Percentiles rank a stretch among this genome's conserved stretches.
Evolutionary conservation across 1,140 invertebrate genomes (phyloP).

Genomic region (Caenorhabditis latens): DNA sequence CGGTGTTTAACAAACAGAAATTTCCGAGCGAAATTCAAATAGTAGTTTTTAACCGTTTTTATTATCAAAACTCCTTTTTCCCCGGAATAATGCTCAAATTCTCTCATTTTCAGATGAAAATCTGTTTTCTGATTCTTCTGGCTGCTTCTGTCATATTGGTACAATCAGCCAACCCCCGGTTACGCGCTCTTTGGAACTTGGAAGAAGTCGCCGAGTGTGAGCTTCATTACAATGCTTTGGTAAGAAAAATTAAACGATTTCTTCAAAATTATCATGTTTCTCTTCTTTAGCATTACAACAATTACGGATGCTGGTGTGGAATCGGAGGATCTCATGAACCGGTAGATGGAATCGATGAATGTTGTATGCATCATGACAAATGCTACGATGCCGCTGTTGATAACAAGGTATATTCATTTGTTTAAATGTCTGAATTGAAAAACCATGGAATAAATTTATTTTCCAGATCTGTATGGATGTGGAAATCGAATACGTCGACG

Average conservation of each 20-base stretch:
- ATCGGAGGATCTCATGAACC: conserved; percentile 58
- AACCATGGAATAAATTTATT: neutral
- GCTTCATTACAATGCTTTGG: conserved; percentile 58
- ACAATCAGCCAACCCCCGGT: neutral
- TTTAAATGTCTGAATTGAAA: neutral
- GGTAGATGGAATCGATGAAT: conserved; percentile 60
- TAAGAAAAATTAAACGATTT: neutral
- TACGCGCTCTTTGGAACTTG: conserved; percentile 59
- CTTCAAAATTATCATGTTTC: neutral
- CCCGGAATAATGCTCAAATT: neutral
- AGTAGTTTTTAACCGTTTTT: neutral
- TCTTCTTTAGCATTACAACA: conserved; percentile 56
- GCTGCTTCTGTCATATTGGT: too few species aligned
- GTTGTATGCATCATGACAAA: conserved; percentile 59
- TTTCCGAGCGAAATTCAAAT: conserved; percentile 18
- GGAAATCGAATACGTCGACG: conserved; percentile 58
- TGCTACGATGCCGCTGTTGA: conserved; percentile 60
- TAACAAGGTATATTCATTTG: conserved; percentile 1
- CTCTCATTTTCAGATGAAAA: conserved; percentile 16
- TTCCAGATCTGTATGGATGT: conserved; percentile 55
- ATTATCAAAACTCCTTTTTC: neutral
- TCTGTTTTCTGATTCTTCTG: neutral
- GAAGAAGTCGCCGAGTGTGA: conserved; percentile 58
- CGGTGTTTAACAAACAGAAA: neutral
- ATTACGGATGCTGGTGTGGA: conserved; percentile 63